phyloP scores from a whole-genome alignment of 2,888 invertebrate genomes.

The Leptinotarsa rubiginosa region DNA sequence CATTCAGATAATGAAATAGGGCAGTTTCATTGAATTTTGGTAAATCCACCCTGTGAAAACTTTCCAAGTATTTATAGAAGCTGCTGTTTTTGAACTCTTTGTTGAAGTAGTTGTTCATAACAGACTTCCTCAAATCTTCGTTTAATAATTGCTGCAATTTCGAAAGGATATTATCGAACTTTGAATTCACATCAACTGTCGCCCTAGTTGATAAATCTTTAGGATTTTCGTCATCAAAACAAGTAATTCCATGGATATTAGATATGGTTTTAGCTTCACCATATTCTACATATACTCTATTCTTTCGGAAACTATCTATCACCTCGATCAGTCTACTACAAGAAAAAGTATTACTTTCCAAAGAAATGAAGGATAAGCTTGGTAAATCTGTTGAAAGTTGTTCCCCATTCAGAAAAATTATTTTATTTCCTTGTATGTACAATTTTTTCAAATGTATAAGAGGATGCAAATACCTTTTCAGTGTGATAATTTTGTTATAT shows the following conservation, averaged over 20 bases:
- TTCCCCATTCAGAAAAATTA: constrained; percentile 5
- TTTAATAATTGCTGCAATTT: constrained; percentile 20
- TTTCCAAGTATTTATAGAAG: constrained; percentile 34
- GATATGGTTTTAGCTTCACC: constrained; percentile 17
- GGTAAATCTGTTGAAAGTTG: constrained; percentile 14
- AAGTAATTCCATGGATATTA: constrained; percentile 34
- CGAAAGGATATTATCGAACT: constrained; percentile 2
- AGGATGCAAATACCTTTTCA: constrained; percentile 29
- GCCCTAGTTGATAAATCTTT: background rate
- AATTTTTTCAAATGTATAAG: constrained; percentile 11
- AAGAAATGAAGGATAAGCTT: constrained; percentile 18
- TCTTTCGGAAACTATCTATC: background rate
- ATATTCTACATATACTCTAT: background rate
- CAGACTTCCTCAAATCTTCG: background rate
- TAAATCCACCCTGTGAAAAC: constrained; percentile 22
- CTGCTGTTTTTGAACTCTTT: constrained; percentile 34
- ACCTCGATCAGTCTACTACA: constrained; percentile 26
- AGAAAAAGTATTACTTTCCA: constrained; percentile 27
- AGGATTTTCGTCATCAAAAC: constrained; percentile 17
- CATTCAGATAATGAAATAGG: constrained; percentile 31
- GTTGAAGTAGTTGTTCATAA: constrained; percentile 34
- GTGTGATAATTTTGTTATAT: constrained; percentile 25
- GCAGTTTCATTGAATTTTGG: constrained; percentile 26
- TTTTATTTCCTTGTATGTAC: constrained; percentile 22
- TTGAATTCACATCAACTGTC: background rate